A percentile compares a stretch with the other conserved stretches of the same genome.
phyloP scores from a whole-genome alignment of 2,113 vertebrate genomes.

The Hepsetus odoe region DNA sequence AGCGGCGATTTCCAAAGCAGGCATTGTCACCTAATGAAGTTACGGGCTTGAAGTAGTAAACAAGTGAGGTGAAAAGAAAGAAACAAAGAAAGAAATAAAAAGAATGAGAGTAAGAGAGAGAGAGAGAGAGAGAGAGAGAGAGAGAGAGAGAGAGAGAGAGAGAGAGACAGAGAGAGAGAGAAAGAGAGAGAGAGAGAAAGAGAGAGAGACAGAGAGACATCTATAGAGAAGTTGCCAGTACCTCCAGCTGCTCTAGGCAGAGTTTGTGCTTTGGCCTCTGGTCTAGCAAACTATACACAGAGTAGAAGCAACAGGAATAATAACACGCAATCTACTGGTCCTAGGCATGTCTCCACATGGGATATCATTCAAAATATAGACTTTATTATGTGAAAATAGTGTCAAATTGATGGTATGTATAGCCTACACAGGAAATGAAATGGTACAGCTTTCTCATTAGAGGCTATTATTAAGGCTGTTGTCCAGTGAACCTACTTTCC shows the following conservation, averaged over 20 bases:
- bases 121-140: background rate
- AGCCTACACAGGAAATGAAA: no score
- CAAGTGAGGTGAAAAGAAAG: conserved; percentile 47
- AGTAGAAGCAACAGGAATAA: background rate
- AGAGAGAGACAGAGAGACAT: conserved; percentile 1
- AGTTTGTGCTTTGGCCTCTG: conserved; percentile 3
- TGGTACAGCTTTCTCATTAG: no score
- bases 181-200: background rate
- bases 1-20: conserved; percentile 63
- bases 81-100: conserved; percentile 58
- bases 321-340: background rate
- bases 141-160: conserved; percentile 59
- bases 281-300: conserved; percentile 18
- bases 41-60: conserved; percentile 51
- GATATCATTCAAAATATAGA: background rate
- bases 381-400: background rate
- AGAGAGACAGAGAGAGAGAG: conserved; percentile 49
- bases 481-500: background rate
- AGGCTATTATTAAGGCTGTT: no score
- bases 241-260: conserved; percentile 66
- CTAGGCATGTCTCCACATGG: background rate
- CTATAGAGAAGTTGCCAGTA: conserved; percentile 59
- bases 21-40: conserved; percentile 70
- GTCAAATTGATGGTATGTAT: no score
- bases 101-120: conserved; percentile 57